Percentiles rank a stretch among this genome's conserved stretches.
Evolutionary conservation across 2,113 vertebrate species (phyloP).

Genomic region (Crotalus helleri): DNA sequence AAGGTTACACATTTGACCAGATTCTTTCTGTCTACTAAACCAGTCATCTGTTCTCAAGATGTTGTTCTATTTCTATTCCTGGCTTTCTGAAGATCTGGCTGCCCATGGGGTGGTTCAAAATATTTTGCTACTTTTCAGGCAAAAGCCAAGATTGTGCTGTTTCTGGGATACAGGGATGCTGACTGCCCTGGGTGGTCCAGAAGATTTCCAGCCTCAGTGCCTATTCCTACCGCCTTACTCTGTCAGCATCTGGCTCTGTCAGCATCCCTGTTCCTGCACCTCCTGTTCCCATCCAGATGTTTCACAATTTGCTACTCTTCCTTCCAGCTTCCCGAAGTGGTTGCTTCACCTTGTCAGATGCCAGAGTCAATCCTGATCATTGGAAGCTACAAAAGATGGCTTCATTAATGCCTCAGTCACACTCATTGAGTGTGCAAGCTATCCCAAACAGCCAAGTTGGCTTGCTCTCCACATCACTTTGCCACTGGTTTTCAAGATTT

Average conservation of each 20-base stretch:
- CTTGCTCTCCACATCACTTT: too few species aligned
- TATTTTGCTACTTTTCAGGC: not conserved
- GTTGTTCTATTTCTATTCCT: not conserved
- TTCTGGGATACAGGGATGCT: not conserved
- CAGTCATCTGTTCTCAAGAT: not conserved
- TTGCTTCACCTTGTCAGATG: too few species aligned
- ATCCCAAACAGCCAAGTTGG: too few species aligned
- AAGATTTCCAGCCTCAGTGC: not conserved
- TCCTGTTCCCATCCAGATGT: not conserved
- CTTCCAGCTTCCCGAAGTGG: not conserved
- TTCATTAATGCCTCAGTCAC: too few species aligned
- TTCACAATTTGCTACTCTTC: not conserved
- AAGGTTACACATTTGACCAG: not conserved
- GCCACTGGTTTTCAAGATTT: too few species aligned
- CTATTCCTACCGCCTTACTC: not conserved
- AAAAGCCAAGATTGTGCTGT: not conserved
- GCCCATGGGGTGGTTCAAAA: not conserved
- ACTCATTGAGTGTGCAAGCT: too few species aligned
- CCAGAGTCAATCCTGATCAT: too few species aligned
- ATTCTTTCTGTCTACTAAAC: not conserved
- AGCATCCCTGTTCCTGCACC: not conserved
- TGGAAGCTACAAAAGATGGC: too few species aligned
- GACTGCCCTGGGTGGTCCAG: not conserved
- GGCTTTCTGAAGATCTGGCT: not conserved
- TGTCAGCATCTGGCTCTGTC: not conserved